Evolutionary conservation across 2,797 vertebrate genomes (phyloP).

Genomic region (Dipus sagitta): DNA sequence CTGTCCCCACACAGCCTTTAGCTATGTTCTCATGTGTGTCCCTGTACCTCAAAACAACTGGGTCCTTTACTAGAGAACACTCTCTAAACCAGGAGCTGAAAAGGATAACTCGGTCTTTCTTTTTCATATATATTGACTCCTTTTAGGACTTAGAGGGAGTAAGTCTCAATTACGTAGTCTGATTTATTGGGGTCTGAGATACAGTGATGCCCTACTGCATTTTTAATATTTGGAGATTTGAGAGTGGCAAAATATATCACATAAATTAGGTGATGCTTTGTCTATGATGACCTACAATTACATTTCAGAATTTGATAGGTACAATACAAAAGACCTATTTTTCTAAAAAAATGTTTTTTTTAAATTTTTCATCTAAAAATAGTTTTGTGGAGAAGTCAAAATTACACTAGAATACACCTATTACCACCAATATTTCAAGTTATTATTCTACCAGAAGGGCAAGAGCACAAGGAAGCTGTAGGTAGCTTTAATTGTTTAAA

Average conservation of each 20-base stretch:
- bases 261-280: background rate
- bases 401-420: constrained; percentile 11
- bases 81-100: background rate
- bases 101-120: background rate
- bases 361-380: constrained; percentile 16
- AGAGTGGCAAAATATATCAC: constrained; percentile 4
- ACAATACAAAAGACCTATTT: constrained; percentile 3
- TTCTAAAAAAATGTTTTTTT: constrained; percentile 1
- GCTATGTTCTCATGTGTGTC: background rate
- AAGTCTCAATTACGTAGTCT: background rate
- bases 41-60: background rate
- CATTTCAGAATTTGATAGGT: constrained; percentile 52
- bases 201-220: background rate
- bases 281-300: constrained; percentile 2
- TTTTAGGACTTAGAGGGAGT: background rate
- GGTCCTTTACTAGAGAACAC: background rate
- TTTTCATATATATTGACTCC: background rate
- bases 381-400: background rate
- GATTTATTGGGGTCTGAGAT: constrained; percentile 5
- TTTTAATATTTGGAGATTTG: constrained; percentile 47
- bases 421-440: constrained; percentile 22
- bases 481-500: constrained; percentile 21
- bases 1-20: constrained; percentile 18
- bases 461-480: background rate
- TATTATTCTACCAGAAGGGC: background rate